Evolutionary conservation across 1,140 invertebrate species (phyloP).

Genomic region (Hycleus cichorii): DNA sequence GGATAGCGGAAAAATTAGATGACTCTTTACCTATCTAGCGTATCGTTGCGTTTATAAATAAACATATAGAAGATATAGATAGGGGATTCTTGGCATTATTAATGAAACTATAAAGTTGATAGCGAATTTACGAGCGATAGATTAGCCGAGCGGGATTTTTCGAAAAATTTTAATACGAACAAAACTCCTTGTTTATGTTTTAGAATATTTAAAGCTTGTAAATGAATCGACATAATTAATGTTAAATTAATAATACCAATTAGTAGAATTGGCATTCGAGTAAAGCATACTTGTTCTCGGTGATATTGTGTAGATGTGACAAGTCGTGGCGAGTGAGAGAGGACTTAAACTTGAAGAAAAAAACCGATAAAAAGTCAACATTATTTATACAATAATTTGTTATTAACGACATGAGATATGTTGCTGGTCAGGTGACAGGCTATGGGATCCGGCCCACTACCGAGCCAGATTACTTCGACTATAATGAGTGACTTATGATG

Average conservation of each 20-base stretch:
- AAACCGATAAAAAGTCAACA: conserved; percentile 4
- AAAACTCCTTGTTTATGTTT: conserved; percentile 2
- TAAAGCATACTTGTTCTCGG: too few relatives aligned
- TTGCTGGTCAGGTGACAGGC: conserved; percentile 15
- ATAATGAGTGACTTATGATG: conserved; percentile 33
- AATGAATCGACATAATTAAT: conserved; percentile 10
- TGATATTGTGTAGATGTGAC: background rate
- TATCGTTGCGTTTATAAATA: too few relatives aligned
- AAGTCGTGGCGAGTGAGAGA: background rate
- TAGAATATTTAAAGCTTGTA: background rate
- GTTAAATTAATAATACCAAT: conserved; percentile 16
- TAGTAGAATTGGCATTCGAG: background rate
- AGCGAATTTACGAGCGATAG: background rate
- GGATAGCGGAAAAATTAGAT: too few relatives aligned
- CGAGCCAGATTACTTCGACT: conserved; percentile 11
- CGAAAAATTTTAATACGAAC: background rate
- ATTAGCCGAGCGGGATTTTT: conserved; percentile 3
- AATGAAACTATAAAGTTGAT: too few relatives aligned
- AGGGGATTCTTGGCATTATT: too few relatives aligned
- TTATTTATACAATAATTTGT: conserved; percentile 25
- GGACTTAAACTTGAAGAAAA: conserved; percentile 11
- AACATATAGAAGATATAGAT: too few relatives aligned
- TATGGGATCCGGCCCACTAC: conserved; percentile 8
- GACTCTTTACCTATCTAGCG: too few relatives aligned
- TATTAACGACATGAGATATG: conserved; percentile 23